Evolutionary conservation across 92 coral and sea anemone species (phyloP), one percentile per base, ranked within the genome.

Genomic region (Desmophyllum pertusum): DNA sequence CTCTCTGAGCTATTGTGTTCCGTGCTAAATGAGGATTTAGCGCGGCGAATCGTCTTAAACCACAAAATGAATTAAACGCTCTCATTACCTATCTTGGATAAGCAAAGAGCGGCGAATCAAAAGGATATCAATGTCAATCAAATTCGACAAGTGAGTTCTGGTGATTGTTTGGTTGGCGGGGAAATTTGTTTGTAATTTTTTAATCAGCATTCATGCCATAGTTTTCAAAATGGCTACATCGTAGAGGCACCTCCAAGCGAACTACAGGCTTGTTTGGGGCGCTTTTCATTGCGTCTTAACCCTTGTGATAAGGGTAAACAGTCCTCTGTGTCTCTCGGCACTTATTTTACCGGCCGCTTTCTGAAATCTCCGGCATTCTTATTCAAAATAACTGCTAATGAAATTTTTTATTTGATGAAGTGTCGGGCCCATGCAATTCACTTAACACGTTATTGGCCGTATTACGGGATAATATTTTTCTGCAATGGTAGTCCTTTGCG

Each of bases 181-280:
- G 85, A 89, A 89, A 94, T 92, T 94, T 94, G 95, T 94, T 94
- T 87, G 98, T 91, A 92, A 94, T 91, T 89, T 91, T n/a, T 88
- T 92, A 94, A 94, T 92, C 98, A 92, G 93, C 82, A 87, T 81
- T 85, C 85, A 83, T 77, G 84, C 66, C 94, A 84, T 88, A 80
- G 81, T 88, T 85, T 85, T 91, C 86, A 78, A 91, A 89, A 84
- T 80, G 84, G 92, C 78, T 55, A 40, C 86, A 29, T 53, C 45
- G 61, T 23, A 53, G 78, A 72, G 61, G 9, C 37, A 19, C 23
- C 29, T 52, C 55, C 78, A 33, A 61, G 62, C 79, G 59, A 63
- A 67, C 42, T 27, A 35, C 35, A 18, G 45, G 21, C 36, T 6
- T 63, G 40, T 33, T n/a, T 35, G 4, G 79, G 63, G 3, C 42